Percentiles rank a stretch among this genome's conserved stretches.
phyloP scores from a whole-genome alignment of 2,797 vertebrate genomes.

The Cygnus olor region DNA sequence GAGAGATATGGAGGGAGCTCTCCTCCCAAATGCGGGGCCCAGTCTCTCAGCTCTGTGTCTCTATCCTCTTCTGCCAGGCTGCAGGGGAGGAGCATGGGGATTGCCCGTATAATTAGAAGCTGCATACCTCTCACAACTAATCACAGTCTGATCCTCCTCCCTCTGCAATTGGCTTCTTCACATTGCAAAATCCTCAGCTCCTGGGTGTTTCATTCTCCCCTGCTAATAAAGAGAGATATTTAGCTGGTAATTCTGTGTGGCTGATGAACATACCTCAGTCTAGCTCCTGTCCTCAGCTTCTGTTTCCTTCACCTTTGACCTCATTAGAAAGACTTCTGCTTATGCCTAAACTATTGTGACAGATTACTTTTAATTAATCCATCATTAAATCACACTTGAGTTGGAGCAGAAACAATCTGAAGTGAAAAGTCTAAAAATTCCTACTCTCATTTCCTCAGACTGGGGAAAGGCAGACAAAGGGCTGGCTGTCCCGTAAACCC shows the following conservation, averaged over 20 bases:
- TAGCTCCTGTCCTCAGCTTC: neutral
- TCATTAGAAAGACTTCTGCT: neutral
- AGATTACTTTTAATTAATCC: slow-evolving; percentile 11
- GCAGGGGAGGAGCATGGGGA: neutral
- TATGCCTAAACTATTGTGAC: neutral
- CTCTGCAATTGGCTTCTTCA: neutral
- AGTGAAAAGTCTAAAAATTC: neutral
- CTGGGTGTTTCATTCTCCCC: neutral
- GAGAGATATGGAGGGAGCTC: neutral
- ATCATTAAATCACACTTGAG: neutral
- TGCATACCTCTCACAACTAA: slow-evolving; percentile 3
- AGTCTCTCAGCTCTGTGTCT: neutral
- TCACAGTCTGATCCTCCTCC: neutral
- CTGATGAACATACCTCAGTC: neutral
- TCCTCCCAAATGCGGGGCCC: neutral
- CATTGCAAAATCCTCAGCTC: neutral
- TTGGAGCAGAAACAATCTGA: neutral
- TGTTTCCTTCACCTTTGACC: neutral
- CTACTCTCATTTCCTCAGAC: neutral
- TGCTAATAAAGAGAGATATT: neutral
- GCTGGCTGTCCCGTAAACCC: neutral
- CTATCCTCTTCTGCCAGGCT: neutral
- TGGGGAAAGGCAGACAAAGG: neutral
- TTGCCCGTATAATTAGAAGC: neutral
- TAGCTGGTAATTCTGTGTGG: neutral